Evolutionary conservation across 2,888 invertebrate genomes (phyloP).

Genomic region (Pilophorus perplexus): DNA sequence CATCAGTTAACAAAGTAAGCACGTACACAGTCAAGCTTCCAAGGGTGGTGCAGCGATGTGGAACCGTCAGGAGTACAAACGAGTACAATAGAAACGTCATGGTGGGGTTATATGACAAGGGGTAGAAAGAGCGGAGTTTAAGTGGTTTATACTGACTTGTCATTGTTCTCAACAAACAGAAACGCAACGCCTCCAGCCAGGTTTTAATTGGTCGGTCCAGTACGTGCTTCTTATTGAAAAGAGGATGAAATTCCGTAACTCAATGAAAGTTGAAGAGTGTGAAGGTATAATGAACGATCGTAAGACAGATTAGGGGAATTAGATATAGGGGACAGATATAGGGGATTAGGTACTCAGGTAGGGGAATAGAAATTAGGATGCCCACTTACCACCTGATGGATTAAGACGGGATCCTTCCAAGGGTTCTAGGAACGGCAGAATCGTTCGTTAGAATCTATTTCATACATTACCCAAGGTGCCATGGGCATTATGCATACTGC

Average conservation of each 20-base stretch:
- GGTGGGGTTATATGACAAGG: too few relatives aligned
- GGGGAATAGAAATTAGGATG: too few relatives aligned
- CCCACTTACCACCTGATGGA: too few relatives aligned
- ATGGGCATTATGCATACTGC: too few relatives aligned
- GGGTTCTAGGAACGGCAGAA: too few relatives aligned
- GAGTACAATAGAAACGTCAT: slow-evolving; percentile 13
- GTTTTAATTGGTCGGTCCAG: slow-evolving; percentile 28
- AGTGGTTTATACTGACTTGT: slow-evolving; percentile 34
- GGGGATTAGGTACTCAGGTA: too few relatives aligned
- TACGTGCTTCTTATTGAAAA: slow-evolving; percentile 17
- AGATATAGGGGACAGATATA: too few relatives aligned
- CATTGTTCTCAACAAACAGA: slow-evolving; percentile 29
- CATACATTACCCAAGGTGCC: too few relatives aligned
- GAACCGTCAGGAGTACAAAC: slow-evolving; percentile 7
- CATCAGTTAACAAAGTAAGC: background rate
- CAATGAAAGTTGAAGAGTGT: slow-evolving; percentile 9
- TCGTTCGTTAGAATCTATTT: too few relatives aligned
- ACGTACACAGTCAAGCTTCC: background rate
- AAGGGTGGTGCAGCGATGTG: background rate
- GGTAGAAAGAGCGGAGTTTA: slow-evolving; percentile 25
- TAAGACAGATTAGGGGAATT: too few relatives aligned
- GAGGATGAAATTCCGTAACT: slow-evolving; percentile 3
- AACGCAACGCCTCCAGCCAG: slow-evolving; percentile 32
- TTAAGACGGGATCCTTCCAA: too few relatives aligned
- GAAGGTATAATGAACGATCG: too few relatives aligned